These are phyloP conservation scores for Ctenoplectra terminalis DNA, from an alignment of 1,140 invertebrate species.

Conservation along the genomic window DNA sequence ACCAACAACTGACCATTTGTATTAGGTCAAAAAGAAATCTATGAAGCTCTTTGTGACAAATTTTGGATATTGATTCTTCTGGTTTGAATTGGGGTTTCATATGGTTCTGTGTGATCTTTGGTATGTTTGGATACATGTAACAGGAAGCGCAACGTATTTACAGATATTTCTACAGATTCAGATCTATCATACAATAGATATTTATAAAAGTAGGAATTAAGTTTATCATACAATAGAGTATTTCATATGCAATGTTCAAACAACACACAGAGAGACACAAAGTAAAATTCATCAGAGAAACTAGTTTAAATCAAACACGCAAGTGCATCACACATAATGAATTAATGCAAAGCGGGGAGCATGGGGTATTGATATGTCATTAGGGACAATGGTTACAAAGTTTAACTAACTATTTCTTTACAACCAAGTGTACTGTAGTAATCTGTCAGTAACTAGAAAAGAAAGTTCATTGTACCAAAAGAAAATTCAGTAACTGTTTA, in stretches of 20 bases:
- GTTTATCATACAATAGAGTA: not conserved
- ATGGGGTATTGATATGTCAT: not conserved
- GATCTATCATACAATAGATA: not conserved
- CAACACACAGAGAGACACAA: not conserved
- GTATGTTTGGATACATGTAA: not conserved
- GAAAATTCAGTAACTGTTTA: not conserved
- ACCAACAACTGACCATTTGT: not conserved
- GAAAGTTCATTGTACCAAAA: not conserved
- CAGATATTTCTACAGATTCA: not conserved
- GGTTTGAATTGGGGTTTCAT: not conserved
- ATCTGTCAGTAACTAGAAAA: not conserved
- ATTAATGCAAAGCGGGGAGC: constrained; percentile 16
- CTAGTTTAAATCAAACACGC: not conserved
- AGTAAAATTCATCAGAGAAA: not conserved
- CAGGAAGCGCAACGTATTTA: not conserved
- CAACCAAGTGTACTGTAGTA: no score
- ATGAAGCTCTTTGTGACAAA: not conserved
- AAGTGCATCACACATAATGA: constrained; percentile 28
- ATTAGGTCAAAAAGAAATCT: not conserved
- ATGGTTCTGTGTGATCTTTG: not conserved
- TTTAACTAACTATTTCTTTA: not conserved
- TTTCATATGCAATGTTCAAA: not conserved
- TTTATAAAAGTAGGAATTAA: not conserved
- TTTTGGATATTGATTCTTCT: not conserved
- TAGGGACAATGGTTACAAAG: not conserved